A percentile compares a stretch with the other conserved stretches of the same genome.
Conservation (phyloP, 2,888 invertebrate species). For the Odontocolon sp. region DNA sequence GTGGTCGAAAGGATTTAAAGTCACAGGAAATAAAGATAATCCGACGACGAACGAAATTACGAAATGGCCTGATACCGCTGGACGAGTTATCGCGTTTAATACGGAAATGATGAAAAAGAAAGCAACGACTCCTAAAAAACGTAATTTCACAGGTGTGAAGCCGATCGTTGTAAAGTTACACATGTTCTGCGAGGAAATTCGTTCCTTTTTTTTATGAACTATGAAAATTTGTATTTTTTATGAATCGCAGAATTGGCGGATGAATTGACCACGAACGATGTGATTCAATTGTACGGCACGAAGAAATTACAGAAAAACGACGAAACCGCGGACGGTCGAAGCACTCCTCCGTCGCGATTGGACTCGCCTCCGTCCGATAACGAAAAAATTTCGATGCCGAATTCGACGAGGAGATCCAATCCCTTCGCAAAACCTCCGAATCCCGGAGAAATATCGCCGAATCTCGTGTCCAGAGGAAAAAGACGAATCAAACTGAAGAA, state of each 20-base stretch:
- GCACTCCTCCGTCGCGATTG: constrained; percentile 33
- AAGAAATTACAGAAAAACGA: constrained; percentile 54
- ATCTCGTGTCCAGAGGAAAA: constrained; percentile 68
- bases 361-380: background rate
- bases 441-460: constrained; percentile 71
- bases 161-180: too few species aligned
- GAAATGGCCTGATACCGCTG: constrained; percentile 69
- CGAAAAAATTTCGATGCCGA: constrained; percentile 52
- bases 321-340: constrained; percentile 30
- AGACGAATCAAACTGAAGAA: constrained; percentile 67
- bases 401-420: constrained; percentile 62
- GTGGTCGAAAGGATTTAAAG: constrained; percentile 78
- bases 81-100: constrained; percentile 78
- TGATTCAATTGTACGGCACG: constrained; percentile 53
- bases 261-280: constrained; percentile 55
- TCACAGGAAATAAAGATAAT: constrained; percentile 61
- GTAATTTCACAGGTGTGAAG: constrained; percentile 60
- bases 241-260: constrained; percentile 51
- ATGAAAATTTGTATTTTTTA: too few species aligned
- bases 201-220: too few species aligned
- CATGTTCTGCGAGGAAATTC: too few species aligned
- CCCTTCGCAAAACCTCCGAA: constrained; percentile 68
- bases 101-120: constrained; percentile 61
- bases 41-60: constrained; percentile 48
- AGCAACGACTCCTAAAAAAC: constrained; percentile 63